Evolutionary conservation across 2,888 invertebrate genomes (phyloP).

Genomic region (Callosobruchus maculatus): DNA sequence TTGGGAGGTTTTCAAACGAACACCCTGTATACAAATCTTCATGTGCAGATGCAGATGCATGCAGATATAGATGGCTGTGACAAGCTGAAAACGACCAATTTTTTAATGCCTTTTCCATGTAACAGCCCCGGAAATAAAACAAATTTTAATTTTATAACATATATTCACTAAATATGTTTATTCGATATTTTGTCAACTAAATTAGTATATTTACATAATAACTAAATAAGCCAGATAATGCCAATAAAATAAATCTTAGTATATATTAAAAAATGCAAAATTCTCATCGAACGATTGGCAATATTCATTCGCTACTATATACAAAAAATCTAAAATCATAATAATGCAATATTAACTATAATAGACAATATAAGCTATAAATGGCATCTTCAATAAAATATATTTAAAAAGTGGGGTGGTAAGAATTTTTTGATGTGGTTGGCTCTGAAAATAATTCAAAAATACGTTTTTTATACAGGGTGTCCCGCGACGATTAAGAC

Average conservation of each 20-base stretch:
- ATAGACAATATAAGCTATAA: not conserved
- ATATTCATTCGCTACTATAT: not conserved
- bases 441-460: not conserved
- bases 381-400: not conserved
- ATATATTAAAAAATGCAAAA: not conserved
- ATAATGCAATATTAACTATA: not conserved
- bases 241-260: not conserved
- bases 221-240: not conserved
- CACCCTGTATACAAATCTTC: too few relatives aligned
- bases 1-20: too few relatives aligned
- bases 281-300: not conserved
- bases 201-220: not conserved
- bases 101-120: too few relatives aligned
- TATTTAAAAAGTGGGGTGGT: not conserved
- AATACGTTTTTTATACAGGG: not conserved
- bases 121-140: not conserved
- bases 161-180: constrained; percentile 38
- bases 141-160: constrained; percentile 31
- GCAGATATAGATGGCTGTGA: too few relatives aligned
- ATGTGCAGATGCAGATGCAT: too few relatives aligned
- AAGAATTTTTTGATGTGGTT: not conserved
- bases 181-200: not conserved
- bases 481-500: too few relatives aligned
- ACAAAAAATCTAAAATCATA: not conserved
- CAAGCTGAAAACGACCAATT: too few relatives aligned